Evolutionary conservation across 92 coral and sea anemone genomes (phyloP), one percentile per base, ranked within the genome.

Genomic region (Desmophyllum pertusum): DNA sequence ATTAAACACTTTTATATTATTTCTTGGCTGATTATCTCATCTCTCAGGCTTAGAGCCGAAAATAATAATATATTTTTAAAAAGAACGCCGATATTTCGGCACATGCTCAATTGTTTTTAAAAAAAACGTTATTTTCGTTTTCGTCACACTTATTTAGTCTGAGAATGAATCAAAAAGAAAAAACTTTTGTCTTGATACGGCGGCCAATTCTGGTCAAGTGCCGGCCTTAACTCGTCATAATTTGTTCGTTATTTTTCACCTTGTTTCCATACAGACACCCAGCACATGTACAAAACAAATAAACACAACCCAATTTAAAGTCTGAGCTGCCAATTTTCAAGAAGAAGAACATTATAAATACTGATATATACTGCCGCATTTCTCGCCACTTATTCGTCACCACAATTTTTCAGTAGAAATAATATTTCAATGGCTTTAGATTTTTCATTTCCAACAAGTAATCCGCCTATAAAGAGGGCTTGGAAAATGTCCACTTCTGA

Each of bases 401-500:
- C 18, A 35, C 19, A 35, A 66, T 10, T 31, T 33, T 18, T 30
- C n/a, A 65, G 8, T 3, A 27, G 23, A 19, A 66, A 31, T 1
- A 11, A 35, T 66, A 35, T 66, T 35, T 66, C 43, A 66, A 5
- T 37, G 5, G 36, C 10, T 72, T 48, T 10, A 11, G 31, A n/a
- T n/a, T n/a, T n/a, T n/a, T n/a, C n/a, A n/a, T n/a, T n/a, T n/a
- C n/a, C n/a, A n/a, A n/a, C n/a, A n/a, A n/a, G n/a, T n/a, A 67
- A 8, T 66, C 39, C 65, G 46, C 41, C 37, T 50, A 81, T n/a
- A n/a, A n/a, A 38, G 77, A 76, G 39, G 27, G 40, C 62, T 83
- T 71, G 41, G 87, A 64, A 74, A 93, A 90, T 42, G 75, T 36
- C 96, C 96, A 93, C 40, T 93, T 90, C 51, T 93, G 96, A 29